Base-by-base conservation (phyloP, 2,888 invertebrate genomes). In the Anthophora plumipes region DNA sequence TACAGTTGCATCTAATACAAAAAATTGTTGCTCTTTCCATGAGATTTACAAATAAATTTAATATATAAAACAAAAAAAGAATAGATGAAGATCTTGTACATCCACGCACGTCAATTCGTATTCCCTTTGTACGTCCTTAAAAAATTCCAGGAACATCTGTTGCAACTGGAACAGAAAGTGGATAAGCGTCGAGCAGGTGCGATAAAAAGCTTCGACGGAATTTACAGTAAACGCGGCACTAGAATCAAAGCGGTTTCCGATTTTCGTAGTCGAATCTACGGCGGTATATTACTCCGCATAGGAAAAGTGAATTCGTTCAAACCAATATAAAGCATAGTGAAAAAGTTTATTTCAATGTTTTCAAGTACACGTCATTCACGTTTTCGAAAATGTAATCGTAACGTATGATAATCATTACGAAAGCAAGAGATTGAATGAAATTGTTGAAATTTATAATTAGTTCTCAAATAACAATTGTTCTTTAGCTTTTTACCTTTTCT, bases 141-240 rank as follows among this genome's bases (percentile, higher is more conserved):
- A 79, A 79, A 84, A 84, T 85, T 79, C 73, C 52, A 11, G 39
- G 60, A 82, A 74, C 79, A 84, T 76, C 82, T 74, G 79, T 60
- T 48, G 70, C 72, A 72, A 64, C 37, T 22, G 67, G 59, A 55
- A 54, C 46, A 52, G 59, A 66, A 39, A 57, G n/a, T 37, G 57
- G 46, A 31, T 31, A 46, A 57, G 52, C 39, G 39, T 61, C 46
- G 80, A 76, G 43, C 73, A 78, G 82, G 57, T 73, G 80, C 70
- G 63, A 64, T 50, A 69, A 77, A 77, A 71, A 64, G 80, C 70
- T 59, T 75, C 59, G 75, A 63, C 64, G 46, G 73, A 74, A 78
- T 84, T 70, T 59, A 57, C 67, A n/a, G 63, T 68, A 48, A 77
- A 83, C 59, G 71, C 67, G 76, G 55, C 76, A 63, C 68, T 59